Evolutionary conservation across 2,888 invertebrate genomes (phyloP).

Genomic region (Proisotoma minuta): DNA sequence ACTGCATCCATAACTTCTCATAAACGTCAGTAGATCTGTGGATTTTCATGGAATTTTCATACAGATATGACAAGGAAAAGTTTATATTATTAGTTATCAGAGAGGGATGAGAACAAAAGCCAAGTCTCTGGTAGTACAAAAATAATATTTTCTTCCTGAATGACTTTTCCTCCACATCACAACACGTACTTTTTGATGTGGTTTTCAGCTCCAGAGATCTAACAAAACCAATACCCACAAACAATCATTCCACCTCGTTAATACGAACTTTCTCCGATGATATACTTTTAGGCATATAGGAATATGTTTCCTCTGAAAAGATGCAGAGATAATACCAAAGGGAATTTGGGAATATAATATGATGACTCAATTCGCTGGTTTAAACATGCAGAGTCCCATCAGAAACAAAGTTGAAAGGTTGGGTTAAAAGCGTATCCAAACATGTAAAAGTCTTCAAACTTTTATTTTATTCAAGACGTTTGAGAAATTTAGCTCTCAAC

Average conservation of each 20-base stretch:
- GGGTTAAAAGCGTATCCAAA: too few relatives aligned
- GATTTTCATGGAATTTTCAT: not conserved
- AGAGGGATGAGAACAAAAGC: too few relatives aligned
- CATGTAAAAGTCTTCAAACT: not conserved
- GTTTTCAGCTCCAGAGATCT: too few relatives aligned
- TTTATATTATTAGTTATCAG: not conserved
- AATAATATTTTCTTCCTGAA: constrained; percentile 6
- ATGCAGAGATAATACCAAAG: constrained; percentile 14
- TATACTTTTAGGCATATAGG: not conserved
- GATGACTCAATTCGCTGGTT: constrained; percentile 11
- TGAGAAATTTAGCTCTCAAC: not conserved
- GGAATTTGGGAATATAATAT: constrained; percentile 11
- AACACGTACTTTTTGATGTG: too few relatives aligned
- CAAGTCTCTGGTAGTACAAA: not conserved
- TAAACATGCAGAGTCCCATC: constrained; percentile 14
- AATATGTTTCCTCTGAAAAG: not conserved
- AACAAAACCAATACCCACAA: not conserved
- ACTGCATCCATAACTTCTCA: not conserved
- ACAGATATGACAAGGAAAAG: not conserved
- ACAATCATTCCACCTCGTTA: not conserved
- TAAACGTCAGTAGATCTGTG: constrained; percentile 13
- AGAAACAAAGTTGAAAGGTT: constrained; percentile 12
- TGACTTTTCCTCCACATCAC: too few relatives aligned
- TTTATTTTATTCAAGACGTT: not conserved
- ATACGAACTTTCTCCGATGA: constrained; percentile 4